Conservation (phyloP, 1,140 invertebrate genomes). For the Ips nitidus region DNA sequence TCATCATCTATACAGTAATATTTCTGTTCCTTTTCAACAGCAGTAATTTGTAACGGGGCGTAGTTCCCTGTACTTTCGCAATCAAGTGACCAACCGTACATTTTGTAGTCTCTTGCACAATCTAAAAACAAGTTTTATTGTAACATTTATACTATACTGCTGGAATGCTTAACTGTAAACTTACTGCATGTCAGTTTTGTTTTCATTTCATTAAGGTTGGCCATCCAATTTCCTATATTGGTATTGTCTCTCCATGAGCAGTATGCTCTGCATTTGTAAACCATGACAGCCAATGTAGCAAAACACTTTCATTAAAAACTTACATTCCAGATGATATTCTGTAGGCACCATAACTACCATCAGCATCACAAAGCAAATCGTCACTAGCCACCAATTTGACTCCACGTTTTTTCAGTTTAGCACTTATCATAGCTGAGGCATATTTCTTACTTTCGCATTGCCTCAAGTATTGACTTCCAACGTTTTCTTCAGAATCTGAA, state of each 20-base stretch:
- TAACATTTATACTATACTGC: too few species aligned
- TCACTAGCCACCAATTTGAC: conserved; percentile 53
- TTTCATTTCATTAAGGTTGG: conserved; percentile 47
- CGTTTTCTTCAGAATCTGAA: conserved; percentile 19
- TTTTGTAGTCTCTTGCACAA: conserved; percentile 30
- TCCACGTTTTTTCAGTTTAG: conserved; percentile 57
- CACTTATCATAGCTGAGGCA: conserved; percentile 53
- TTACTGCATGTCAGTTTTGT: conserved; percentile 55
- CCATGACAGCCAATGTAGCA: background rate
- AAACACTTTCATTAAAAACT: background rate
- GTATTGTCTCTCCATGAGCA: conserved; percentile 58
- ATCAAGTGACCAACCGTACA: conserved; percentile 10
- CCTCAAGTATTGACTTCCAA: conserved; percentile 58
- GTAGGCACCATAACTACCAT: conserved; percentile 61
- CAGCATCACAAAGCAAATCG: conserved; percentile 58
- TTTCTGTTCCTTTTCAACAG: background rate
- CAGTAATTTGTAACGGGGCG: conserved; percentile 16
- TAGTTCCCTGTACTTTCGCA: conserved; percentile 33
- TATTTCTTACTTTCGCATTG: conserved; percentile 61
- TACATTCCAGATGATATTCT: conserved; percentile 48
- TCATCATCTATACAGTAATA: conserved; percentile 36
- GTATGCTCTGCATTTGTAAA: conserved; percentile 44
- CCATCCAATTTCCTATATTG: conserved; percentile 55
- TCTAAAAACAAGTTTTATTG: background rate
- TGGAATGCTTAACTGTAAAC: background rate